Evolutionary conservation across 2,797 vertebrate genomes (phyloP).

Genomic region (Myotis myotis): DNA sequence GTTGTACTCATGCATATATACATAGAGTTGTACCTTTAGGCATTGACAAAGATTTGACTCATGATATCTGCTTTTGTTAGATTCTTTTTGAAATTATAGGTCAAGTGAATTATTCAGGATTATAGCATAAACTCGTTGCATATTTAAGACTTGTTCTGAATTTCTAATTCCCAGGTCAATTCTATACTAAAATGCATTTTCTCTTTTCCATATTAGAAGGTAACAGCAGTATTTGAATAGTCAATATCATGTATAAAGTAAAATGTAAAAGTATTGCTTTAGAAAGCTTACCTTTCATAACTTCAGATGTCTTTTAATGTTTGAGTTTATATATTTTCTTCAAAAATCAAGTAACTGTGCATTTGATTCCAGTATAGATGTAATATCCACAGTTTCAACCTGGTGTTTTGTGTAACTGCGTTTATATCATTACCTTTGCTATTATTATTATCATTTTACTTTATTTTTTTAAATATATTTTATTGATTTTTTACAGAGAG

Average conservation of each 20-base stretch:
- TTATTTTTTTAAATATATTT: background rate
- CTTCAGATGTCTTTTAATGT: background rate
- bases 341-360: background rate
- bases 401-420: background rate
- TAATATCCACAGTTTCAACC: background rate
- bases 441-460: background rate
- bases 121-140: background rate
- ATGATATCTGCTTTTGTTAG: background rate
- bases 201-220: background rate
- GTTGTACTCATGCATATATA: background rate
- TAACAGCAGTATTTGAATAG: background rate
- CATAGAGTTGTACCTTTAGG: background rate
- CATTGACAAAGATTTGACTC: background rate
- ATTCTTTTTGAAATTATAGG: background rate
- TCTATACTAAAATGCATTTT: background rate
- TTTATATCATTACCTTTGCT: background rate
- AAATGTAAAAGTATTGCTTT: background rate
- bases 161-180: background rate
- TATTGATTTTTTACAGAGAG: too few relatives aligned
- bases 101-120: conserved; percentile 4
- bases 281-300: background rate
- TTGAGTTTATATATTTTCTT: background rate
- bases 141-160: background rate
- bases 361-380: background rate
- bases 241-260: background rate